Conservation (phyloP, 2,797 vertebrate species). For the Brotula barbata region DNA sequence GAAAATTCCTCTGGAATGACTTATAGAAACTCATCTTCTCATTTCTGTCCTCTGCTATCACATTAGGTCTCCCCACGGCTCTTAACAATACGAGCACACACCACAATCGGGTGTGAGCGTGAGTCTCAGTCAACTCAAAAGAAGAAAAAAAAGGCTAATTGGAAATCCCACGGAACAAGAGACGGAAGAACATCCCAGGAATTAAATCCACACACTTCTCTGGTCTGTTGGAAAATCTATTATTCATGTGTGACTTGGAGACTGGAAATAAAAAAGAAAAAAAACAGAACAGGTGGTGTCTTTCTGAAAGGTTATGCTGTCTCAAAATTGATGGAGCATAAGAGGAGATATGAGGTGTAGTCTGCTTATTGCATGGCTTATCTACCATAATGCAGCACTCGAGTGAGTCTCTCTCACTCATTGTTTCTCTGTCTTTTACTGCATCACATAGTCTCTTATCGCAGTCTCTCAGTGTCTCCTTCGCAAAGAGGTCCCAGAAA, state of each 20-base stretch:
- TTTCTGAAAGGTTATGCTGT: conserved; percentile 42
- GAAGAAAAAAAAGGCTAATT: conserved; percentile 13
- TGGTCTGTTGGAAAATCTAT: conserved; percentile 2
- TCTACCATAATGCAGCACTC: conserved; percentile 49
- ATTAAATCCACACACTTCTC: conserved; percentile 10
- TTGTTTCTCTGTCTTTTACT: conserved; percentile 10
- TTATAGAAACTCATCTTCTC: conserved; percentile 37
- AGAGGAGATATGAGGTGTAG: conserved; percentile 33
- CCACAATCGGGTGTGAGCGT: not conserved
- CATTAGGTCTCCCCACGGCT: conserved; percentile 7
- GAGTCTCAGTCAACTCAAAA: conserved; percentile 22
- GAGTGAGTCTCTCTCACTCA: conserved; percentile 17
- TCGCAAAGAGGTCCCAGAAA: conserved; percentile 24
- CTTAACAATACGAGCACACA: conserved; percentile 7
- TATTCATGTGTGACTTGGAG: conserved; percentile 20
- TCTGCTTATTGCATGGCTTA: conserved; percentile 41
- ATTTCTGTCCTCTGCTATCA: conserved; percentile 4
- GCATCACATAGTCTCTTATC: conserved; percentile 30
- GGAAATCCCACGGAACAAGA: not conserved
- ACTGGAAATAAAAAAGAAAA: conserved; percentile 15
- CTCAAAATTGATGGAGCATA: conserved; percentile 26
- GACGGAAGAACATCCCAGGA: not conserved
- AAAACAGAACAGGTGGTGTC: not conserved
- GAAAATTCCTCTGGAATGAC: conserved; percentile 23
- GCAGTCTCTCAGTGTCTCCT: conserved; percentile 37